Evolutionary conservation across 2,888 invertebrate species (phyloP).

Genomic region (Papilio elwesi): DNA sequence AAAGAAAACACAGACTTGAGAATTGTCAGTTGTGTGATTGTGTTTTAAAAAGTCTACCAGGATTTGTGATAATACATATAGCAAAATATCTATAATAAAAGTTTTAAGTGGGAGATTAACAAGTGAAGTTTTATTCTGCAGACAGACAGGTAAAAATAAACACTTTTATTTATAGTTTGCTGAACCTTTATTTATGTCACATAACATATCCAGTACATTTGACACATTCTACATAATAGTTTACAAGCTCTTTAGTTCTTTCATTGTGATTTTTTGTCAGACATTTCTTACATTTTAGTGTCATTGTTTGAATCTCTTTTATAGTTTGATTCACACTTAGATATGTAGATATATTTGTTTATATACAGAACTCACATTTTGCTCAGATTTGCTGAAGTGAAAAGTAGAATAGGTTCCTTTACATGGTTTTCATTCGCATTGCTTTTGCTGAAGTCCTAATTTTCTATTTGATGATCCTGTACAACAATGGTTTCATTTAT

Average conservation of each 20-base stretch:
- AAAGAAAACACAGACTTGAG: constrained; percentile 76
- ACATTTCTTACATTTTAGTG: neutral
- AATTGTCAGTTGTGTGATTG: constrained; percentile 87
- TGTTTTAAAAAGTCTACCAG: constrained; percentile 88
- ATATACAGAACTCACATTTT: neutral
- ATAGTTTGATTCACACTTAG: neutral
- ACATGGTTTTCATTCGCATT: neutral
- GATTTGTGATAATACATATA: constrained; percentile 90
- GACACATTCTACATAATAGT: neutral
- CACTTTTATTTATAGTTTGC: constrained; percentile 26
- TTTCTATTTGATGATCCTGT: too few relatives aligned
- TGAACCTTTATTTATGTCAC: neutral
- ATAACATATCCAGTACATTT: neutral
- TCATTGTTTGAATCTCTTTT: neutral
- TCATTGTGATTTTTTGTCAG: neutral
- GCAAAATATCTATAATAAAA: constrained; percentile 86
- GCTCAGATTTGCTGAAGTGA: neutral
- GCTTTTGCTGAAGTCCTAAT: too few relatives aligned
- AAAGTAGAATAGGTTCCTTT: neutral
- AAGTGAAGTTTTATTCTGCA: constrained; percentile 82
- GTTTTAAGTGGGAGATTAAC: constrained; percentile 84
- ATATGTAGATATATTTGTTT: neutral
- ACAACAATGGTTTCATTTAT: too few relatives aligned
- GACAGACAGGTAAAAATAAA: constrained; percentile 67
- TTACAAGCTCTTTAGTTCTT: neutral